phyloP scores from a whole-genome alignment of 2,888 invertebrate species.

The Ichneumon xanthorius region DNA sequence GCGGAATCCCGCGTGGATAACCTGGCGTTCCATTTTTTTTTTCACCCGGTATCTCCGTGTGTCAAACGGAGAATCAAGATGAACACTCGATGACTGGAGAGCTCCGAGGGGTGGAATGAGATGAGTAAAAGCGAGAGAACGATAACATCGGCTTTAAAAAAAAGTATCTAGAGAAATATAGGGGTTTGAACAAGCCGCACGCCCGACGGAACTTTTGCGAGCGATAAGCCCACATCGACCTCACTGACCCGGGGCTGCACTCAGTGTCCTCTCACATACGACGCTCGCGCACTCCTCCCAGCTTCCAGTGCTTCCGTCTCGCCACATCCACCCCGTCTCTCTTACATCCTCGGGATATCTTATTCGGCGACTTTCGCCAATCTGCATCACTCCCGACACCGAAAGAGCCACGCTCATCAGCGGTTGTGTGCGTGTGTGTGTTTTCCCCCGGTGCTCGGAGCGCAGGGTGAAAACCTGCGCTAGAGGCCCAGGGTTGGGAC shows the following conservation, averaged over 20 bases:
- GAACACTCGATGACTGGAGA: slow-evolving; percentile 5
- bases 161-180: background rate
- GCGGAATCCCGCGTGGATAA: background rate
- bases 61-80: background rate
- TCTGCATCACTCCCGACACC: background rate
- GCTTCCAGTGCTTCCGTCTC: background rate
- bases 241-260: slow-evolving; percentile 24
- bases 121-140: background rate
- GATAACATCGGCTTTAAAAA: slow-evolving; percentile 4
- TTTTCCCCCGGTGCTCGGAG: background rate
- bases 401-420: background rate
- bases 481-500: background rate
- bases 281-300: background rate
- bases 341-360: background rate
- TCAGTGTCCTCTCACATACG: too few species aligned
- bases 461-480: background rate
- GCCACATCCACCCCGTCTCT: background rate
- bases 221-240: slow-evolving; percentile 64
- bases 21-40: background rate
- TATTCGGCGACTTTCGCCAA: background rate
- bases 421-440: background rate
- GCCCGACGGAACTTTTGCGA: slow-evolving; percentile 63
- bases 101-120: slow-evolving; percentile 4
- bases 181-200: slow-evolving; percentile 13
- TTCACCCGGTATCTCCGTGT: background rate